Evolutionary conservation across 2,797 vertebrate genomes (phyloP), one percentile per base, ranked within the genome.

Genomic region (Hirundo rustica): DNA sequence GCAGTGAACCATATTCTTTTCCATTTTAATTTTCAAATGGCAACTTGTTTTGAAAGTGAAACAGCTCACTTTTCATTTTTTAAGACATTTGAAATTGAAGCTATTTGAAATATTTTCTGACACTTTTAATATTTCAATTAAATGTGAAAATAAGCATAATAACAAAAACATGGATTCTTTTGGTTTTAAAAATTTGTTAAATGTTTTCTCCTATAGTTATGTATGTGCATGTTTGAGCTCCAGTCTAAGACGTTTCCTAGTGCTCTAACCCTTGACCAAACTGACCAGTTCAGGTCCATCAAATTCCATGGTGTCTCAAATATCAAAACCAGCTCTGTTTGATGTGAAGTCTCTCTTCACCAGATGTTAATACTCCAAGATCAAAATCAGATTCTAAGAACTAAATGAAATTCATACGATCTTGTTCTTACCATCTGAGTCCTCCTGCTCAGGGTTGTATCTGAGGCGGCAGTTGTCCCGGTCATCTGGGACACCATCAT

Each of bases 391-490:
- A 57, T 16, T 13, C 11, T n/a, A 77, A 51, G 27, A 83, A 60
- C 5, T 22, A 68, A 54, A 61, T 5, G 2, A 86, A 75, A 58
- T 65, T 54, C 77, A n/a, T 70, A 61, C 11, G n/a, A 45, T 32
- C 55, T 58, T 58, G 53, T 14, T 78, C 98, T 98, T 94, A 99
- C 99, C 99, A 16, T 99, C 98, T 18, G 98, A 94, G 93, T 99
- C 99, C 89, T 98, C 93, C 95, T 99, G 99, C 83, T 98, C 98
- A 55, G 97, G 97, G 78, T 99, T 99, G 95, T 98, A 98, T 19
- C 99, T 99, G 18, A 99, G 98, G 75, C 99, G 98, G 96, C 99
- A 99, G 97, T 99, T 99, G 97, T 99, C 99, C 93, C 97, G 99
- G 84, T 99, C 99, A 6, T 99, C 99, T 7, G 99, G 99, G 57